Percentiles rank a stretch among this genome's conserved stretches.
Evolutionary conservation across 1,140 invertebrate genomes (phyloP).

Genomic region (Probaryconus sp.): DNA sequence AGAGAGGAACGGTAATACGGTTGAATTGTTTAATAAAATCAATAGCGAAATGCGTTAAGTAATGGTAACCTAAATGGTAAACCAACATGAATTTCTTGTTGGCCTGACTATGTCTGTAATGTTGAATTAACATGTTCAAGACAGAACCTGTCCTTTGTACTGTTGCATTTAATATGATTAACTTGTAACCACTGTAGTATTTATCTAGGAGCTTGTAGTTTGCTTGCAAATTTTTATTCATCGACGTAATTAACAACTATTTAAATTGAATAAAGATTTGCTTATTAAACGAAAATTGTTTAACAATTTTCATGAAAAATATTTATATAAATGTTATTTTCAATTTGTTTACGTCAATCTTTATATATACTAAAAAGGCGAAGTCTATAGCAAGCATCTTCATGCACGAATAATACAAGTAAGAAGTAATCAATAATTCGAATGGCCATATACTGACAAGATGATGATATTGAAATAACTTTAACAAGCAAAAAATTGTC

Average conservation of each 20-base stretch:
- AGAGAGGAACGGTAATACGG: constrained; percentile 24
- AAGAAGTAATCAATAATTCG: constrained; percentile 14
- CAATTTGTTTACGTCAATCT: no score
- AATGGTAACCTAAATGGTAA: constrained; percentile 53
- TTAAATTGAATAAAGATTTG: no score
- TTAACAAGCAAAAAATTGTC: no score
- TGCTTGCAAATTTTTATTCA: no score
- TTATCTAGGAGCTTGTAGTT: constrained; percentile 42
- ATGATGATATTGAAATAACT: constrained; percentile 12
- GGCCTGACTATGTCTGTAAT: constrained; percentile 29
- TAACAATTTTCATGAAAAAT: no score
- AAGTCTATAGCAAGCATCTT: constrained; percentile 4
- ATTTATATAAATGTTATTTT: no score
- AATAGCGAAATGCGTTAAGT: constrained; percentile 28
- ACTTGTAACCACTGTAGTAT: constrained; percentile 36
- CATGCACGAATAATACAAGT: constrained; percentile 10
- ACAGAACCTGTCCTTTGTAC: constrained; percentile 42
- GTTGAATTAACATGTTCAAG: constrained; percentile 48
- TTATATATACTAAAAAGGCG: neutral
- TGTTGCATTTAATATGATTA: constrained; percentile 54
- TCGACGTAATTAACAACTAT: no score
- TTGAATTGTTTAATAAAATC: constrained; percentile 48
- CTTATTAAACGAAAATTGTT: no score
- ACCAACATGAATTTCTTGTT: constrained; percentile 52
- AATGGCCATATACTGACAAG: neutral